Evolutionary conservation across 2,797 vertebrate species (phyloP).

Genomic region (Brachyrhaphis roseni): DNA sequence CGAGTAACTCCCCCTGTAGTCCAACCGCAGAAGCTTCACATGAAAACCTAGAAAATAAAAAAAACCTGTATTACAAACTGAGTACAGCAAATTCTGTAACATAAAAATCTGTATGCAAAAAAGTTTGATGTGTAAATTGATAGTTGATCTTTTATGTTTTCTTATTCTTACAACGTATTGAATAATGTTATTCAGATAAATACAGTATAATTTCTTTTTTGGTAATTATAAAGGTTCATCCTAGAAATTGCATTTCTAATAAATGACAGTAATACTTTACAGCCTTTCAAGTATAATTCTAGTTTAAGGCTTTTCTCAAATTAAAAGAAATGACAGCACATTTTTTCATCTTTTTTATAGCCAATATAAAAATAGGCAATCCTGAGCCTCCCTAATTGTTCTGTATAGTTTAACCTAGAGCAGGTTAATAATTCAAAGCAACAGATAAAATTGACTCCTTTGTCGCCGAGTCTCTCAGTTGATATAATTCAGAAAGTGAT

Average conservation of each 20-base stretch:
- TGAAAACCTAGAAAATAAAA: slow-evolving; percentile 67
- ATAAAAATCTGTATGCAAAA: neutral
- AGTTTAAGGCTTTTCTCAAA: no score
- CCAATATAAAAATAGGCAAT: slow-evolving; percentile 20
- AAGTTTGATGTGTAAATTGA: neutral
- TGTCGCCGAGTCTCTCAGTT: slow-evolving; percentile 29
- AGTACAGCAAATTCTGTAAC: neutral
- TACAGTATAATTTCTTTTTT: no score
- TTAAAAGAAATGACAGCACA: no score
- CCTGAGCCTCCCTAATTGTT: slow-evolving; percentile 34
- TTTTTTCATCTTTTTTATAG: neutral
- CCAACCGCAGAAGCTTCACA: slow-evolving; percentile 51
- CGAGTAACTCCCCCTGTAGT: slow-evolving; percentile 46
- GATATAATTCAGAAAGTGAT: slow-evolving; percentile 37
- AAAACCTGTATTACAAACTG: neutral
- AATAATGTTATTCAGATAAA: neutral
- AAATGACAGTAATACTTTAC: no score
- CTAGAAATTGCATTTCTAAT: no score
- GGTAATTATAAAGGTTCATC: no score
- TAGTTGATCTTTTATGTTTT: neutral
- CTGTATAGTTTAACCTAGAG: slow-evolving; percentile 30
- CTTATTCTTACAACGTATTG: neutral
- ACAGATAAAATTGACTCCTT: slow-evolving; percentile 37
- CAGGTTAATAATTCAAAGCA: slow-evolving; percentile 41
- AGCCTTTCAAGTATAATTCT: no score